Percentiles rank a stretch among this genome's conserved stretches.
phyloP scores from a whole-genome alignment of 1,140 invertebrate genomes.

The Nasonia vitripennis region DNA sequence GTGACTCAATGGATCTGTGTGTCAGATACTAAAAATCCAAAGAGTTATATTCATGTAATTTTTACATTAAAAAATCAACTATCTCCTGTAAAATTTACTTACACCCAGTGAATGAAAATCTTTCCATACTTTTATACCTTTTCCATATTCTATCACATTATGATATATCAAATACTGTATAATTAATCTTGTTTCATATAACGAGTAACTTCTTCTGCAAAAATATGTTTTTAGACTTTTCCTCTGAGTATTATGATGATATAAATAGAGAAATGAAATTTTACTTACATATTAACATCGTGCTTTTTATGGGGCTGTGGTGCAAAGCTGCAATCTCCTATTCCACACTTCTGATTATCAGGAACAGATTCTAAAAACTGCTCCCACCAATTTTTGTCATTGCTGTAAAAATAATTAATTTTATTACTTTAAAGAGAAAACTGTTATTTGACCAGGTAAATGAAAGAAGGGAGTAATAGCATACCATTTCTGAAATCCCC shows the following conservation, averaged over 20 bases:
- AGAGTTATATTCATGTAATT: not conserved
- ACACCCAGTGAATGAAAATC: slow-evolving; percentile 18
- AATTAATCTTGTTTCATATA: not conserved
- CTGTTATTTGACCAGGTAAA: no score
- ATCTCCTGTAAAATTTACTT: not conserved
- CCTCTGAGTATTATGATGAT: not conserved
- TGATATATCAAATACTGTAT: slow-evolving; percentile 27
- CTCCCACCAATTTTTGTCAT: not conserved
- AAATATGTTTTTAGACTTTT: not conserved
- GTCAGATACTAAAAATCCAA: slow-evolving; percentile 24
- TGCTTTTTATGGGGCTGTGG: not conserved
- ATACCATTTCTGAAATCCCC: no score
- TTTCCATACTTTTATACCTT: not conserved
- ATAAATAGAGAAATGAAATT: not conserved
- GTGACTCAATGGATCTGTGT: slow-evolving; percentile 12
- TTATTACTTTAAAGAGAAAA: no score
- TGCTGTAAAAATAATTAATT: not conserved
- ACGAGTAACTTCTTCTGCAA: not conserved
- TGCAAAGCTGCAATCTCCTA: not conserved
- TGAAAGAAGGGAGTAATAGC: no score
- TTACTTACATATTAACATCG: not conserved
- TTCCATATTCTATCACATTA: not conserved
- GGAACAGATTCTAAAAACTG: slow-evolving; percentile 13
- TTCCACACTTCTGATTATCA: not conserved
- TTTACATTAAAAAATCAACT: not conserved